Percentiles rank a stretch among this genome's conserved stretches.
Conservation (phyloP, 2,888 invertebrate genomes). For the Dasysyrphus tricinctus region DNA sequence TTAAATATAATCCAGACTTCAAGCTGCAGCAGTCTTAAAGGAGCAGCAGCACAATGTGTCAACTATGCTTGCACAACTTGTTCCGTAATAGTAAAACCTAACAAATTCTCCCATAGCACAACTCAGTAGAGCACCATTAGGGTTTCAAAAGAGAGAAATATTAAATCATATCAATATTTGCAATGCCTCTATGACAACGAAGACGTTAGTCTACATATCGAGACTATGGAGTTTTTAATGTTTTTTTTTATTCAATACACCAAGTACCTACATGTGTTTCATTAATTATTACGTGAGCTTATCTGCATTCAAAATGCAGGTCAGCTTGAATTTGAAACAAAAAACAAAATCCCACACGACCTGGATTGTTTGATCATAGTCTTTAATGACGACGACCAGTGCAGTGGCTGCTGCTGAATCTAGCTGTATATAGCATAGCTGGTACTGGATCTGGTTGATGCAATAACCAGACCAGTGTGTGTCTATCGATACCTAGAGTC, state of each 20-base stretch:
- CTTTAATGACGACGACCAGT: conserved; percentile 44
- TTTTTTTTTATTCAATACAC: conserved; percentile 6
- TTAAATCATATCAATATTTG: conserved; percentile 60
- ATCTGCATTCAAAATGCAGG: conserved; percentile 71
- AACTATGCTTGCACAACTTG: conserved; percentile 31
- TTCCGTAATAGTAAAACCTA: conserved; percentile 4
- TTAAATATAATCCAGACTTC: conserved; percentile 23
- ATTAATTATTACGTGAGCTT: conserved; percentile 70
- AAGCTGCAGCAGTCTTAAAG: neutral
- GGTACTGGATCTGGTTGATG: conserved; percentile 15
- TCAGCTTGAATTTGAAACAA: conserved; percentile 47
- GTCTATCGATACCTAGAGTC: conserved; percentile 56
- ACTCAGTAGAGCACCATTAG: neutral
- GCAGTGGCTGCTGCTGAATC: neutral
- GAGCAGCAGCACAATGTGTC: conserved; percentile 28
- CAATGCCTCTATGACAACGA: conserved; percentile 2
- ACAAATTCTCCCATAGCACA: conserved; percentile 37
- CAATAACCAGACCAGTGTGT: conserved; percentile 45
- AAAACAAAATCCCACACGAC: conserved; percentile 63
- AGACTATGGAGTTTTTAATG: conserved; percentile 12
- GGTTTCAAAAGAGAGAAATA: conserved; percentile 20
- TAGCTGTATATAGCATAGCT: neutral
- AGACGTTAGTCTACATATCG: neutral
- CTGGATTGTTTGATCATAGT: conserved; percentile 46
- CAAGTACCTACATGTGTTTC: conserved; percentile 59